Conservation (phyloP, 92 coral and sea anemone genomes). For the Ricordea florida region DNA sequence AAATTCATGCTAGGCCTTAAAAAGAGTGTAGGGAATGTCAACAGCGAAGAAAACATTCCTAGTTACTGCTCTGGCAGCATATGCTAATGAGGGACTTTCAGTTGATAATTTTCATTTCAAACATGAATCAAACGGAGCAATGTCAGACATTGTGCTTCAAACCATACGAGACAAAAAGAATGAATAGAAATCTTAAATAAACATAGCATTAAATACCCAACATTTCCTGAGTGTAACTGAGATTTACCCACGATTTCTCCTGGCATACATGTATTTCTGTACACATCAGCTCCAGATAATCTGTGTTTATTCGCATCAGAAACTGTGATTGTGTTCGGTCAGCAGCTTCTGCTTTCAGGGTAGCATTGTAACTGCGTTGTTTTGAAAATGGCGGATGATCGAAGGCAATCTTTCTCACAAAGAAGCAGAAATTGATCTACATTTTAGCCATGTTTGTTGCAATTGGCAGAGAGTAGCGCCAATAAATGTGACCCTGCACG, state of each 20-base stretch:
- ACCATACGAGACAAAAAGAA: too few relatives aligned
- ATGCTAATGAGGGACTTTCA: constrained; percentile 54
- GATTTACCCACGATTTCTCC: too few relatives aligned
- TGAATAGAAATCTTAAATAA: too few relatives aligned
- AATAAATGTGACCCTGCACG: background rate
- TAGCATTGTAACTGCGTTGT: background rate
- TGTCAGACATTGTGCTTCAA: constrained; percentile 56
- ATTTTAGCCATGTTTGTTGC: background rate
- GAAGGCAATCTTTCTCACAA: too few relatives aligned
- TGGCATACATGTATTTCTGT: too few relatives aligned
- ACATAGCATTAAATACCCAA: too few relatives aligned
- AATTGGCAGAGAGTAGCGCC: background rate
- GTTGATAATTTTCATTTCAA: constrained; percentile 42
- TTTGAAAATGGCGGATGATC: too few relatives aligned
- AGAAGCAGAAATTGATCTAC: background rate
- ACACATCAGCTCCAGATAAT: too few relatives aligned
- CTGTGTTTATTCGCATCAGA: too few relatives aligned
- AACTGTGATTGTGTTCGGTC: too few relatives aligned
- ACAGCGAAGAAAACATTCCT: constrained; percentile 62
- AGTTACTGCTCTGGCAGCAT: constrained; percentile 55
- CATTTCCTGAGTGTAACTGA: too few relatives aligned
- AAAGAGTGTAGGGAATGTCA: constrained; percentile 54
- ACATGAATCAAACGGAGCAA: constrained; percentile 41
- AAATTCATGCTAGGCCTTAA: constrained; percentile 55
- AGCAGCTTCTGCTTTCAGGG: background rate